Evolutionary conservation across 2,113 vertebrate species (phyloP).

Genomic region (Malaclemys terrapin): DNA sequence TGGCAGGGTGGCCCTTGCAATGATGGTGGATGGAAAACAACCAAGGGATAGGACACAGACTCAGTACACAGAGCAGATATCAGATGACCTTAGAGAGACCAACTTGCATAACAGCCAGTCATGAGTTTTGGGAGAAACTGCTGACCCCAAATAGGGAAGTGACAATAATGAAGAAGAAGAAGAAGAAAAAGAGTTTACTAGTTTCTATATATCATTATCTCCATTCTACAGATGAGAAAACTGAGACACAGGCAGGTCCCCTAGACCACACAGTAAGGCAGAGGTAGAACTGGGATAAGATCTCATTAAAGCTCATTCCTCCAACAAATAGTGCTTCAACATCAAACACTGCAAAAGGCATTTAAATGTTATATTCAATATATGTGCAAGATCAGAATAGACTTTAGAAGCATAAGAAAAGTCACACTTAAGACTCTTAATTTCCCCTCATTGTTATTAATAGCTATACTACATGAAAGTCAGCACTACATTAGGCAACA

Average conservation of each 20-base stretch:
- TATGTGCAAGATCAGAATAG: background rate
- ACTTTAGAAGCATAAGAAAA: slow-evolving; percentile 39
- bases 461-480: slow-evolving; percentile 52
- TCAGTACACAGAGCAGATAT: background rate
- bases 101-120: background rate
- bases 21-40: background rate
- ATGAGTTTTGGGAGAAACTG: background rate
- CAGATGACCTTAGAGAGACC: background rate
- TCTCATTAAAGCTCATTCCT: background rate
- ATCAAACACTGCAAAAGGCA: background rate
- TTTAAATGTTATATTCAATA: background rate
- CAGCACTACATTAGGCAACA: slow-evolving; percentile 37
- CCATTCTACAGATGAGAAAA: slow-evolving; percentile 48
- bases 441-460: slow-evolving; percentile 55
- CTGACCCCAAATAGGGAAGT: background rate
- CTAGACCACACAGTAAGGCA: background rate
- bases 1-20: no score
- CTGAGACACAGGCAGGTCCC: slow-evolving; percentile 7
- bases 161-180: background rate
- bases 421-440: slow-evolving; percentile 35
- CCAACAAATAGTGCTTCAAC: background rate
- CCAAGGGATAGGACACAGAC: background rate
- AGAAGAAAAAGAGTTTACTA: background rate
- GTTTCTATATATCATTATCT: background rate
- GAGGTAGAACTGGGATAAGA: slow-evolving; percentile 2